Evolutionary conservation across 1,140 invertebrate species (phyloP).

Genomic region (Eurosta solidaginis): DNA sequence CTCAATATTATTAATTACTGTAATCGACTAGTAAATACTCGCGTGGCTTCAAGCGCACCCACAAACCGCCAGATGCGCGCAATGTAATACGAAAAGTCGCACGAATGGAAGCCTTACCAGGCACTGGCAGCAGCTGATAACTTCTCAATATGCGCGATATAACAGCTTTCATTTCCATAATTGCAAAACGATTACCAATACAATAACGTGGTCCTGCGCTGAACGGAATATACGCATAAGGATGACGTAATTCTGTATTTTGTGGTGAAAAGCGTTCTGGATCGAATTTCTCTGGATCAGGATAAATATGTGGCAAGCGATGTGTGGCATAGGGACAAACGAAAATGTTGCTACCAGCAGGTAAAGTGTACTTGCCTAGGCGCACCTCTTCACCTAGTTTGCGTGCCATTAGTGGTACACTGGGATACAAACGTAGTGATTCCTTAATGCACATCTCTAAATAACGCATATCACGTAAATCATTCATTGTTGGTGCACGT

Average conservation of each 20-base stretch:
- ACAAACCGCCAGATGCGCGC: slow-evolving; percentile 64
- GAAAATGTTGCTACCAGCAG: slow-evolving; percentile 59
- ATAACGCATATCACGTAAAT: slow-evolving; percentile 67
- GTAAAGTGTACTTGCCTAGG: slow-evolving; percentile 59
- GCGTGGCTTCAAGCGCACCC: slow-evolving; percentile 60
- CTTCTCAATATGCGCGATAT: slow-evolving; percentile 68
- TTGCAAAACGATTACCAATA: slow-evolving; percentile 72
- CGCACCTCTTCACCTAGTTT: slow-evolving; percentile 64
- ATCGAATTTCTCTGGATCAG: slow-evolving; percentile 73
- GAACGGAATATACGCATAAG: slow-evolving; percentile 72
- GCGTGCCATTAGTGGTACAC: slow-evolving; percentile 69
- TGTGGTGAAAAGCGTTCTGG: slow-evolving; percentile 72
- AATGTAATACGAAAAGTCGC: slow-evolving; percentile 64
- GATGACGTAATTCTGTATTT: slow-evolving; percentile 63
- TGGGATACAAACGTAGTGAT: slow-evolving; percentile 69
- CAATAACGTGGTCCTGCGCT: slow-evolving; percentile 65
- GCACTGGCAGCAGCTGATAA: slow-evolving; percentile 62
- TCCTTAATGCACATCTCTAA: slow-evolving; percentile 74
- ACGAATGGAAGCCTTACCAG: slow-evolving; percentile 61
- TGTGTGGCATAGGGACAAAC: slow-evolving; percentile 69
- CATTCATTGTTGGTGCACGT: slow-evolving; percentile 63
- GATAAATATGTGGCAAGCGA: slow-evolving; percentile 67
- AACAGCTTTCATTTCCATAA: slow-evolving; percentile 73
- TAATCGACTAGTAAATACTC: slow-evolving; percentile 26
- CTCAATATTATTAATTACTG: background rate